Percentiles rank a stretch among this genome's conserved stretches.
Conservation (phyloP, 2,113 vertebrate genomes). For the Spea multiplicata region DNA sequence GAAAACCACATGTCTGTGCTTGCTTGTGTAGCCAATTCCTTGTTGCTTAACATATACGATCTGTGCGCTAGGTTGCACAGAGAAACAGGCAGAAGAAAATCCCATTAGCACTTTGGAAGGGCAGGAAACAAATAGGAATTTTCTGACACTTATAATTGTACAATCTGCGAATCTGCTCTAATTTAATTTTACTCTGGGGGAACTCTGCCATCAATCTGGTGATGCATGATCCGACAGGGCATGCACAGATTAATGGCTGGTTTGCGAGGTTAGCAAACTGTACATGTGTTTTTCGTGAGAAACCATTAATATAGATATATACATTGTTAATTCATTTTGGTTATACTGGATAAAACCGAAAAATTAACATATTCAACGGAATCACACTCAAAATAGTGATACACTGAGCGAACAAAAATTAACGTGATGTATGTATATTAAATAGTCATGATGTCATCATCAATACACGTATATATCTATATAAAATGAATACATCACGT, state of each 20-base stretch:
- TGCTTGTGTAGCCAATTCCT: not conserved
- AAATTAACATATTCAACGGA: not conserved
- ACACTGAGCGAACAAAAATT: too few relatives aligned
- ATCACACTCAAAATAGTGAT: too few relatives aligned
- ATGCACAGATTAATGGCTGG: not conserved
- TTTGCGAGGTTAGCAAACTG: not conserved
- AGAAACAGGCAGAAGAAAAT: not conserved
- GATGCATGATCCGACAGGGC: not conserved
- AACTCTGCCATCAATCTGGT: not conserved
- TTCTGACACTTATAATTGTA: slow-evolving; percentile 1
- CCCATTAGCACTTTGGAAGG: slow-evolving; percentile 1
- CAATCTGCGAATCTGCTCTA: not conserved
- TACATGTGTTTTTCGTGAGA: not conserved
- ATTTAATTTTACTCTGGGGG: slow-evolving; percentile 4
- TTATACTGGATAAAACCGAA: not conserved
- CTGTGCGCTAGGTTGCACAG: not conserved
- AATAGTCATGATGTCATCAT: too few relatives aligned
- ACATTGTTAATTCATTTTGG: not conserved
- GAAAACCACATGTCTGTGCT: not conserved
- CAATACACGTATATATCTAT: too few relatives aligned
- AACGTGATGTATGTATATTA: too few relatives aligned
- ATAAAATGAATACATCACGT: not conserved
- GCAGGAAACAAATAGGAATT: not conserved
- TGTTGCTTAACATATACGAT: not conserved
- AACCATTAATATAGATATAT: not conserved